Conservation (phyloP, 1,140 invertebrate genomes). For the Drosophila pseudoananassae region DNA sequence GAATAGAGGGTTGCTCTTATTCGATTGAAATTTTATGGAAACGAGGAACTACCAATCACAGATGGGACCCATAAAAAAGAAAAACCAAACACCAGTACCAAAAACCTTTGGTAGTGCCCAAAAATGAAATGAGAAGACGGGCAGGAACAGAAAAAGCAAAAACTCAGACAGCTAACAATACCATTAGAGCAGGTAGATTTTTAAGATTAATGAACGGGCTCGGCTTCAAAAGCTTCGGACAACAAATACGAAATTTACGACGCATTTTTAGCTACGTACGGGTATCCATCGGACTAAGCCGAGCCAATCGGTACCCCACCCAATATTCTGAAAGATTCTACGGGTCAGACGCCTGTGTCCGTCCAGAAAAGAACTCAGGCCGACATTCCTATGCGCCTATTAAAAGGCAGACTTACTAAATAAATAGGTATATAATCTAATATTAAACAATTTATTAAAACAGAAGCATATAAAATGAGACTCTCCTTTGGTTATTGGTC, state of each 20-base stretch:
- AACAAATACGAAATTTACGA: conserved; percentile 63
- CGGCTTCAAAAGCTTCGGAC: conserved; percentile 54
- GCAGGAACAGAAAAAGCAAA: conserved; percentile 31
- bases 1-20: conserved; percentile 32
- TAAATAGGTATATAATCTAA: no score
- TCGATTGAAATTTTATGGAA: conserved; percentile 35
- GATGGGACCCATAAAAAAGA: conserved; percentile 18
- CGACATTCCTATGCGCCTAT: neutral
- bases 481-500: no score
- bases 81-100: conserved; percentile 34
- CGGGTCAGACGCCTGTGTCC: conserved; percentile 27
- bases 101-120: conserved; percentile 44
- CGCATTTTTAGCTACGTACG: conserved; percentile 35
- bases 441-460: no score
- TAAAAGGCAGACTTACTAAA: neutral
- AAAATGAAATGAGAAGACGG: conserved; percentile 37
- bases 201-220: conserved; percentile 77
- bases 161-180: conserved; percentile 54
- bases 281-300: conserved; percentile 3
- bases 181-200: conserved; percentile 73
- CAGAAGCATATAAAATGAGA: no score
- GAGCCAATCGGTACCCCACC: conserved; percentile 17
- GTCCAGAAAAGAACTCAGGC: neutral
- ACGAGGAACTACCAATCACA: conserved; percentile 6
- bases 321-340: conserved; percentile 47